Base-by-base conservation (phyloP, 2,113 vertebrate genomes). In the Casuarius casuarius region DNA sequence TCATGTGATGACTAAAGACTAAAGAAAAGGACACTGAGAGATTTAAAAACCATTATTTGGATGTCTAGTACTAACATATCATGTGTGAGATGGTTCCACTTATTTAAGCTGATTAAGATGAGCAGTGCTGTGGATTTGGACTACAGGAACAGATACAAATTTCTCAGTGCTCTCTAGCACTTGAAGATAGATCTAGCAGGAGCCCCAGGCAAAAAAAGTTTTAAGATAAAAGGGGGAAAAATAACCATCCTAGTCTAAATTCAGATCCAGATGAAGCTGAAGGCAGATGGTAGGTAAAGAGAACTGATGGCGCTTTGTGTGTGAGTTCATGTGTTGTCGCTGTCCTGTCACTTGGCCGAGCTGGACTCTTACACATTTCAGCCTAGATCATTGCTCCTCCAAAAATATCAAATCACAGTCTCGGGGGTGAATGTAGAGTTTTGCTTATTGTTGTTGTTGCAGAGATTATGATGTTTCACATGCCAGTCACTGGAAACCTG, bases 261-360 rank as follows among this genome's bases (percentile, higher is more conserved):
- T 89, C 44, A 77, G 66, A 52, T 86, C 23, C 61, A 85, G 54
- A 31, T 44, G 75, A 80, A 90, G 33, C 20, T 87, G 14, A 33
- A 35, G 0, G 6, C 35, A 51, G 0, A 0, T 54, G 33, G 23
- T 44, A 42, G 63, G 13, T 42, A 35, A 75, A 85, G 83, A 62
- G 20, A 73, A 12, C 17, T 52, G n/a, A 46, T 23, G 94, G 63
- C 79, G 19, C 17, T 90, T 70, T 76, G 67, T n/a, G 78, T 62
- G 54, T 87, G 92, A 49, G 31, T 49, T 2, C 10, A 51, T 16
- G 25, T 13, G 12, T 48, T 92, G 76, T 67, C 68, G 31, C 49
- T 5, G 3, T 72, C 35, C 84, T 89, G 48, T 40, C 77, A 84
- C 75, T 42, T 19, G 4, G 46, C 73, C 90, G 61, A 84, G n/a